These are phyloP conservation scores for Chorisops tibialis DNA, from an alignment of 2,888 invertebrate species.

Conservation along the genomic window DNA sequence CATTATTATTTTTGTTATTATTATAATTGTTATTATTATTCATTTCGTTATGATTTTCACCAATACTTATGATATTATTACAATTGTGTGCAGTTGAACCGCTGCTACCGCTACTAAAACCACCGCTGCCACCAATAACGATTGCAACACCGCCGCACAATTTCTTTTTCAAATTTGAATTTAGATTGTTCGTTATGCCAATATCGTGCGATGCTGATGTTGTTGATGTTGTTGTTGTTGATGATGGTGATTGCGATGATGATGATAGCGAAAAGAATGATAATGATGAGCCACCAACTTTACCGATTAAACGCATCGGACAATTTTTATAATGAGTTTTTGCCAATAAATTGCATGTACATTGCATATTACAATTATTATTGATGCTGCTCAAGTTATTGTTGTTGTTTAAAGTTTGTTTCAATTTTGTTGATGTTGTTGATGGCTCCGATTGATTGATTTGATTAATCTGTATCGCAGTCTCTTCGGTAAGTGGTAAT, in stretches of 20 bases:
- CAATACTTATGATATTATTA: slow-evolving; percentile 15
- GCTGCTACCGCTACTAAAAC: not conserved
- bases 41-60: slow-evolving; percentile 11
- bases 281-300: not conserved
- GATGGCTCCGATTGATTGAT: slow-evolving; percentile 18
- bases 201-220: not conserved
- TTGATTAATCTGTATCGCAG: slow-evolving; percentile 40
- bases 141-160: not conserved
- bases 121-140: not conserved
- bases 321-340: slow-evolving; percentile 19
- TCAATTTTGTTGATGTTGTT: slow-evolving; percentile 14
- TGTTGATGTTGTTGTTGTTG: not conserved
- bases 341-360: not conserved
- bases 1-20: slow-evolving; percentile 11
- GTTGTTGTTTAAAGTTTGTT: not conserved
- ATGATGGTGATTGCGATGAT: not conserved
- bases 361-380: not conserved
- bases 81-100: slow-evolving; percentile 15
- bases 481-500: slow-evolving; percentile 62
- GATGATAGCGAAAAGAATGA: not conserved
- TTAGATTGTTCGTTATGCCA: slow-evolving; percentile 7
- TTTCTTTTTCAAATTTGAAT: not conserved
- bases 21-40: slow-evolving; percentile 24
- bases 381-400: no score
- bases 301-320: slow-evolving; percentile 3